A percentile compares a stretch with the other conserved stretches of the same genome.
These are phyloP conservation scores for Tragelaphus strepsiceros DNA, from an alignment of 2,113 vertebrate species.

Conservation along the genomic window DNA sequence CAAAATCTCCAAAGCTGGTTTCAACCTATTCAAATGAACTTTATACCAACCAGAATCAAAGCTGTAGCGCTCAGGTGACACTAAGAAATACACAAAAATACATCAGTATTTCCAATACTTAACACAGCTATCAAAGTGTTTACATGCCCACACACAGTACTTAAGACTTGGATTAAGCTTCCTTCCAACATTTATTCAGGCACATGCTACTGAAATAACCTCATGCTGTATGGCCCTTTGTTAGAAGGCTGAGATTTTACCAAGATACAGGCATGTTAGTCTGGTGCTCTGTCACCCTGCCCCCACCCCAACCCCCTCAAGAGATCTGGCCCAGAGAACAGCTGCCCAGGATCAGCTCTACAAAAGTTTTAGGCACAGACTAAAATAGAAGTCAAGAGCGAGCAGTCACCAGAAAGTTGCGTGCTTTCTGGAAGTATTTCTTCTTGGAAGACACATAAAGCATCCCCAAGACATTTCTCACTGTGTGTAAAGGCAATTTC, in stretches of 20 bases:
- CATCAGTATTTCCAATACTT: neutral
- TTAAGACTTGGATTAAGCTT: neutral
- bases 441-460: neutral
- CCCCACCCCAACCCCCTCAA: neutral
- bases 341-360: constrained; percentile 56
- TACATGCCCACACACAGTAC: neutral
- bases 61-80: neutral
- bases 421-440: neutral
- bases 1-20: neutral
- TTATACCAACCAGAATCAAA: neutral
- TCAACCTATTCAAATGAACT: neutral
- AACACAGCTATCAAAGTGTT: neutral
- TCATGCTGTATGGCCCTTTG: neutral
- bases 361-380: constrained; percentile 33
- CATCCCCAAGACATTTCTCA: neutral
- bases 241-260: neutral
- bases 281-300: neutral
- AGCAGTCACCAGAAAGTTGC: constrained; percentile 37
- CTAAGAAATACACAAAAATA: neutral
- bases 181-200: neutral
- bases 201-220: neutral
- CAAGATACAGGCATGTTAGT: neutral
- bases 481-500: neutral
- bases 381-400: constrained; percentile 59
- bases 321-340: constrained; percentile 39